Conservation (phyloP, 2,113 vertebrate genomes). For the Prunella himalayana region DNA sequence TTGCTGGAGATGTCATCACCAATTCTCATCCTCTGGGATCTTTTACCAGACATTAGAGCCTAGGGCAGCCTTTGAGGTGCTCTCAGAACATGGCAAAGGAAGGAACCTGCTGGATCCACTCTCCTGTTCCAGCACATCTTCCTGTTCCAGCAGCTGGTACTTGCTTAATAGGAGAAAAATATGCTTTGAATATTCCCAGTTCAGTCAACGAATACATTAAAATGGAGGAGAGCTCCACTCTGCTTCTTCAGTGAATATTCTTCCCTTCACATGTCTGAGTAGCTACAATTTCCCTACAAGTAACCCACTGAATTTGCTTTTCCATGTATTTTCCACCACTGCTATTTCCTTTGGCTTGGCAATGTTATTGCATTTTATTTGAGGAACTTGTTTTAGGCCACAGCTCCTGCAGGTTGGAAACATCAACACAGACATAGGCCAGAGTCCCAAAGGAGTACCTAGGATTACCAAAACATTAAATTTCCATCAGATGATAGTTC, state of each 20-base stretch:
- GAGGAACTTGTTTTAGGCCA: neutral
- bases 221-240: neutral
- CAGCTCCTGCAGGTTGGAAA: neutral
- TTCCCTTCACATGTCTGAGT: neutral
- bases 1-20: neutral
- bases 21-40: neutral
- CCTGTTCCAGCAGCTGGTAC: neutral
- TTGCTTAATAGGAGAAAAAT: neutral
- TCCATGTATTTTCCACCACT: neutral
- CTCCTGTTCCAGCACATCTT: neutral
- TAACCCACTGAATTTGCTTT: neutral
- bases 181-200: neutral
- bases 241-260: neutral
- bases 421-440: neutral
- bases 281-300: neutral
- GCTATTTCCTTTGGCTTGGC: neutral
- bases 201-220: neutral
- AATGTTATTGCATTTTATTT: neutral
- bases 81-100: neutral
- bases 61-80: neutral
- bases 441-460: neutral
- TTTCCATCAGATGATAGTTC: neutral
- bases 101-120: neutral
- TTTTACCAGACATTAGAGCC: neutral
- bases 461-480: neutral